phyloP scores from a whole-genome alignment of 1,140 invertebrate genomes.

The Myzus persicae region DNA sequence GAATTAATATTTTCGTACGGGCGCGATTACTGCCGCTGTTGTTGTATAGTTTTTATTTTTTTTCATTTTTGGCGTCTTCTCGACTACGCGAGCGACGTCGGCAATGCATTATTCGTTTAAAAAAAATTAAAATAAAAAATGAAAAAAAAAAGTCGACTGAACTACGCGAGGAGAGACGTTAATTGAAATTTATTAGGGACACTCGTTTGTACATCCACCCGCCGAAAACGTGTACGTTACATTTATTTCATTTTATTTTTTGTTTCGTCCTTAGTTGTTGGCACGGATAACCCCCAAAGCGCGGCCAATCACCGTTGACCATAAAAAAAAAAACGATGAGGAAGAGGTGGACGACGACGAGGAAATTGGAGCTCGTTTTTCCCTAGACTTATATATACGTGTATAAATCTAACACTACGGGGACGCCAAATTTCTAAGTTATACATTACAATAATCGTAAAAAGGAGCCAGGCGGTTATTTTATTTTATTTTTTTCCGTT shows the following conservation, averaged over 20 bases:
- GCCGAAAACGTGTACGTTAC: conserved; percentile 49
- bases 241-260: conserved; percentile 49
- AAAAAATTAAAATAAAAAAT: conserved; percentile 51
- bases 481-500: conserved; percentile 32
- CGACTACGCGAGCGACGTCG: conserved; percentile 31
- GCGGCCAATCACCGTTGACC: conserved; percentile 55
- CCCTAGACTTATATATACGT: conserved; percentile 48
- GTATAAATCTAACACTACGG: conserved; percentile 53
- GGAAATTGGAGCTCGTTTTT: conserved; percentile 55
- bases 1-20: conserved; percentile 18
- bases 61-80: conserved; percentile 50
- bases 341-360: neutral
- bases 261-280: conserved; percentile 53
- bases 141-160: neutral
- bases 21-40: neutral
- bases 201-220: conserved; percentile 22
- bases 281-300: conserved; percentile 56
- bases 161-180: conserved; percentile 14
- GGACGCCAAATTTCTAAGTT: conserved; percentile 58
- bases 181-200: conserved; percentile 57
- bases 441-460: conserved; percentile 58
- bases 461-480: conserved; percentile 47
- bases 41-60: neutral
- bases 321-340: conserved; percentile 7
- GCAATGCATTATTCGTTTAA: conserved; percentile 39